Evolutionary conservation across 2,797 vertebrate species (phyloP).

Genomic region (Sebastes kiyomatsui): DNA sequence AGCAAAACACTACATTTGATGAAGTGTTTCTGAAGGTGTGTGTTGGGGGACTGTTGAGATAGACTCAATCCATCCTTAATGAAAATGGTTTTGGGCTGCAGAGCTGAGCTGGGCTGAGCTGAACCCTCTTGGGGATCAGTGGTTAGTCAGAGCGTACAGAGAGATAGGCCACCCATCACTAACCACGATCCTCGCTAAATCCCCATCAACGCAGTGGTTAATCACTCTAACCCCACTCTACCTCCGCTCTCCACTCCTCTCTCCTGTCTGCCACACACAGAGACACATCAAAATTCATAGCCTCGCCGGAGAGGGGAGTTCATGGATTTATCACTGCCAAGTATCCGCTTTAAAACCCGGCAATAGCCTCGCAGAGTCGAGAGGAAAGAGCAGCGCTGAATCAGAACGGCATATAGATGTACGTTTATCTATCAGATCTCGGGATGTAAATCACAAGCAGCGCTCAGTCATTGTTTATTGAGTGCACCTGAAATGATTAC

Average conservation of each 20-base stretch:
- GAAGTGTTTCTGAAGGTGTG: conserved; percentile 99
- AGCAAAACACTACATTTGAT: conserved; percentile 99
- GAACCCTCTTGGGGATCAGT: conserved; percentile 88
- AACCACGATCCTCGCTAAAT: conserved; percentile 82
- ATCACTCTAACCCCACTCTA: conserved; percentile 82
- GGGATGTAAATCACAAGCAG: conserved; percentile 19
- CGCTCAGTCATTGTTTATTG: conserved; percentile 9
- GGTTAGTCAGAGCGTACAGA: conserved; percentile 78
- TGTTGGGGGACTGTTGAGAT: conserved; percentile 83
- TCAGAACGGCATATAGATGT: conserved; percentile 17
- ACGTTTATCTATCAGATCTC: conserved; percentile 6
- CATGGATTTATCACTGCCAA: conserved; percentile 73
- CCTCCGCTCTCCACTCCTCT: conserved; percentile 58
- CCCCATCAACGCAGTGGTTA: conserved; percentile 86
- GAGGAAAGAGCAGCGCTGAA: conserved; percentile 52
- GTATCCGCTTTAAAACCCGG: conserved; percentile 68
- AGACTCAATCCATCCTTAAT: conserved; percentile 99
- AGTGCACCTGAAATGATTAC: conserved; percentile 9
- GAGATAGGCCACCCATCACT: conserved; percentile 87
- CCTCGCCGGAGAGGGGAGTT: conserved; percentile 71
- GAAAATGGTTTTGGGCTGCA: conserved; percentile 95
- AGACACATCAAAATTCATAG: conserved; percentile 89
- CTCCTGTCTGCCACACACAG: conserved; percentile 80
- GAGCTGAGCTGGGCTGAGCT: conserved; percentile 90
- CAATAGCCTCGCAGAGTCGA: conserved; percentile 53